These are phyloP conservation scores for Cartodere bifasciata DNA, from an alignment of 2,888 invertebrate genomes.

Conservation along the genomic window DNA sequence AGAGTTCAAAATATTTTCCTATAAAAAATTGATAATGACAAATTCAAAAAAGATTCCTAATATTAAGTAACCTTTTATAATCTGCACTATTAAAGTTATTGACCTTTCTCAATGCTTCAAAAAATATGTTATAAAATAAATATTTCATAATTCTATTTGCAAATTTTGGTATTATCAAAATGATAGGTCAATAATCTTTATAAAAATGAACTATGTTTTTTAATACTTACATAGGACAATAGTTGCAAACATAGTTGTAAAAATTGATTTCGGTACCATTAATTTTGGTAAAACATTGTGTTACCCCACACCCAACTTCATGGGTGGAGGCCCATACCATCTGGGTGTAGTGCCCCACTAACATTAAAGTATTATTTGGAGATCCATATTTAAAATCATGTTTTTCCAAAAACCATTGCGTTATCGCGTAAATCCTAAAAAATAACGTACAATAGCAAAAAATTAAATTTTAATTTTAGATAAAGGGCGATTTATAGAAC, in stretches of 20 bases:
- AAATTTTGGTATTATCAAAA: no score
- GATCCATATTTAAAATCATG: slow-evolving; percentile 60
- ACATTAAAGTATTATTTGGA: slow-evolving; percentile 43
- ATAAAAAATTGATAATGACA: no score
- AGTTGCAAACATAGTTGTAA: slow-evolving; percentile 74
- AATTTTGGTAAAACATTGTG: slow-evolving; percentile 46
- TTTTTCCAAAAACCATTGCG: slow-evolving; percentile 67
- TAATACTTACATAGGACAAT: slow-evolving; percentile 65
- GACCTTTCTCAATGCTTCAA: no score
- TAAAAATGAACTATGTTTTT: slow-evolving; percentile 7
- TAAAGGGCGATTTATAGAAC: no score
- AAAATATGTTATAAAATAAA: no score
- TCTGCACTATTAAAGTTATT: no score
- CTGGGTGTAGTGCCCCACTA: slow-evolving; percentile 70
- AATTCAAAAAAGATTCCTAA: no score
- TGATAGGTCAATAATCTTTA: not conserved
- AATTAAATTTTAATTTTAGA: no score
- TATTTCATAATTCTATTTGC: no score
- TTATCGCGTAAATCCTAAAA: slow-evolving; percentile 64
- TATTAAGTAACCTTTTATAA: no score
- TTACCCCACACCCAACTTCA: slow-evolving; percentile 63
- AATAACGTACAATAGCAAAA: no score
- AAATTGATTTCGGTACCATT: slow-evolving; percentile 45
- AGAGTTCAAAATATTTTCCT: no score
- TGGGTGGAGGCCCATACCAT: slow-evolving; percentile 72